A percentile compares a stretch with the other conserved stretches of the same genome.
These are phyloP conservation scores for Leptinotarsa texana DNA, from an alignment of 1,140 invertebrate genomes.

Conservation along the genomic window DNA sequence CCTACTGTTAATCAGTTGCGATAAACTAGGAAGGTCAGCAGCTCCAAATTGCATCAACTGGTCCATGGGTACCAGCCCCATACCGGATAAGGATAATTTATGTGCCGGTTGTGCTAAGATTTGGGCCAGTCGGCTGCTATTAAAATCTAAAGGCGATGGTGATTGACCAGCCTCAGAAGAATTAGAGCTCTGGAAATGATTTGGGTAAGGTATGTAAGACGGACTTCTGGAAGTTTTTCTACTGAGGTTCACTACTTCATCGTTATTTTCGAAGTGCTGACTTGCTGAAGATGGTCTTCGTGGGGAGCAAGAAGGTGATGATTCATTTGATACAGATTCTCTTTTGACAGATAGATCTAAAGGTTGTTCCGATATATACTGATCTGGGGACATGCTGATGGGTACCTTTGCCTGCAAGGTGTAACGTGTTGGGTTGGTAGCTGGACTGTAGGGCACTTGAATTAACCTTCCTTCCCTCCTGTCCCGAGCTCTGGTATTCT, in stretches of 20 bases:
- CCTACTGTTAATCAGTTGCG: conserved; percentile 57
- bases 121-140: conserved; percentile 56
- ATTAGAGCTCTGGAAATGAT: conserved; percentile 62
- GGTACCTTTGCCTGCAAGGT: conserved; percentile 34
- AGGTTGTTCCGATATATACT: conserved; percentile 72
- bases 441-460: conserved; percentile 58
- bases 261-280: conserved; percentile 63
- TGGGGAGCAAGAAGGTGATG: conserved; percentile 66
- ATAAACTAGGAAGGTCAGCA: conserved; percentile 60
- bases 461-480: conserved; percentile 72
- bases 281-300: conserved; percentile 60
- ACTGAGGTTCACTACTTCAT: conserved; percentile 74
- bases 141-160: conserved; percentile 56
- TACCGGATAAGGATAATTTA: conserved; percentile 55
- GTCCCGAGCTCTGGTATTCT: conserved; percentile 93
- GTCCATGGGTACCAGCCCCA: conserved; percentile 64
- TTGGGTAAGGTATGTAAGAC: conserved; percentile 56
- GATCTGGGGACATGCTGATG: conserved; percentile 44
- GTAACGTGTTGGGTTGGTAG: conserved; percentile 31
- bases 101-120: conserved; percentile 58
- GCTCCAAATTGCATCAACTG: conserved; percentile 65
- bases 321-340: conserved; percentile 59
- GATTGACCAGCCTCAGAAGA: conserved; percentile 57
- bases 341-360: conserved; percentile 86
- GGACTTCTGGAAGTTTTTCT: conserved; percentile 69